A percentile compares a stretch with the other conserved stretches of the same genome.
Conservation (phyloP, 2,113 vertebrate species). For the Forbesichthys papilliferus region DNA sequence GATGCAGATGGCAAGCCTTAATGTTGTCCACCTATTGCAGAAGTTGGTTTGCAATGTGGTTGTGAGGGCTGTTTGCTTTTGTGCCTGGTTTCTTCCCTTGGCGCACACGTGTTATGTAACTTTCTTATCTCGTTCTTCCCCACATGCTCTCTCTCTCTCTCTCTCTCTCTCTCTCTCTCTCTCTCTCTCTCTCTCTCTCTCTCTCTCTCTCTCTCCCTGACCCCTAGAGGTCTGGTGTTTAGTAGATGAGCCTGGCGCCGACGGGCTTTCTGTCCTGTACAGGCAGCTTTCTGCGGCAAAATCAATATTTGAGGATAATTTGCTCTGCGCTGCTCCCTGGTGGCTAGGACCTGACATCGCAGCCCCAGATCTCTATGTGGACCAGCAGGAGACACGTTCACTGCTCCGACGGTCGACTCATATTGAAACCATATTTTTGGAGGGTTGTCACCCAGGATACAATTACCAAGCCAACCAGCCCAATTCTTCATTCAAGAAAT, state of each 20-base stretch:
- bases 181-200: background rate
- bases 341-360: slow-evolving; percentile 49
- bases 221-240: no score
- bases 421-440: no score
- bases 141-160: no score
- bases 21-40: slow-evolving; percentile 18
- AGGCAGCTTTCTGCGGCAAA: slow-evolving; percentile 51
- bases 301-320: slow-evolving; percentile 74
- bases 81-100: background rate
- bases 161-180: background rate
- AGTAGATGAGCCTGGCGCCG: no score
- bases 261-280: slow-evolving; percentile 20
- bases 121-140: no score
- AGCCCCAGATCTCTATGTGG: slow-evolving; percentile 27
- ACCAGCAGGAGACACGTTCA: no score
- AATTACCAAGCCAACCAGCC: no score
- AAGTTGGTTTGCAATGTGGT: background rate
- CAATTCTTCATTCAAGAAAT: no score
- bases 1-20: slow-evolving; percentile 14
- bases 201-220: no score
- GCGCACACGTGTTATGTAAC: background rate
- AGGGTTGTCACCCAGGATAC: no score
- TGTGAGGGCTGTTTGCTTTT: slow-evolving; percentile 23
- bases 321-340: slow-evolving; percentile 54
- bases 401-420: no score